Base-by-base conservation (phyloP, 2,113 vertebrate genomes). In the Martes martes region DNA sequence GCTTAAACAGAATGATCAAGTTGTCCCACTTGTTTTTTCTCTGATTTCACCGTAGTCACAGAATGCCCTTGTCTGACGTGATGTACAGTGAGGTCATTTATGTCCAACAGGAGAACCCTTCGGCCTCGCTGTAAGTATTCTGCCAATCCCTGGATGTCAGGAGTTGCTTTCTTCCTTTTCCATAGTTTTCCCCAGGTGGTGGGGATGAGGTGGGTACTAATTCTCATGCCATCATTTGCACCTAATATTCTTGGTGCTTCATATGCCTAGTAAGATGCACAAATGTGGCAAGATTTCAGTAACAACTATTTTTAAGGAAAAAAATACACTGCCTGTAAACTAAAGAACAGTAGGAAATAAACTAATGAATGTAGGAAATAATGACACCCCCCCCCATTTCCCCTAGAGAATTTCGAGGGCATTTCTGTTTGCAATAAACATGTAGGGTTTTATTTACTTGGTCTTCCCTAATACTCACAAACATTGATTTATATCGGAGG, bases 401-500 rank as follows among this genome's bases (percentile, higher is more conserved):
- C 90, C 36, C n/a, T 90, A 24, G 45, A 95, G 91, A 84, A 63
- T 42, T 71, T 95, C 63, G 4, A 89, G 71, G 52, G 81, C 5
- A 8, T 59, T 96, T 95, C 45, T 92, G 50, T 55, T 93, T 94
- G 76, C 18, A 89, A 78, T 85, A 95, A 94, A 89, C 82, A 89
- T 18, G 9, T 67, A 88, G 18, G 9, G 57, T 19, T 95, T 97
- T 83, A n/a, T 92, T 95, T 93, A 82, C 63, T 93, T 91, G 59
- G 23, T 82, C 63, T 95, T 94, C 83, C 18, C 71, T 93, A 91
- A 91, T 88, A 63, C 42, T 92, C 79, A 93, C 73, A 93, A 93
- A 94, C 91, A 93, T 36, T 87, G 94, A 98, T 96, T 96, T 94
- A 81, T 79, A 93, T 86, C 94, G 74, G 39, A 67, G 13, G 52